Conservation (phyloP, 1,140 invertebrate species). For the Diabrotica virgifera region DNA sequence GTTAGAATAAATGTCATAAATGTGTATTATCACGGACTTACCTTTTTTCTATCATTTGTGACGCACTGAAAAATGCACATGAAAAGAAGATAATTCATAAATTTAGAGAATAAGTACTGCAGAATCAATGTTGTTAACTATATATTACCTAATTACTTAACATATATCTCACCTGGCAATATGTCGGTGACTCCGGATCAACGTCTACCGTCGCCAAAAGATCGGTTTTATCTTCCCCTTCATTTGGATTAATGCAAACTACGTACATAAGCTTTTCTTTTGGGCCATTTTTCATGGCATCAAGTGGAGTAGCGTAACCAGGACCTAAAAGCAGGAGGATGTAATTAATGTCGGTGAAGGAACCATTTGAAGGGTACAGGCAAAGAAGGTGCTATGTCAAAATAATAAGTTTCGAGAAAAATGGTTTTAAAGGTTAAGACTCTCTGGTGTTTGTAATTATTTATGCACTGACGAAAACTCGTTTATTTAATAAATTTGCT, state of each 20-base stretch:
- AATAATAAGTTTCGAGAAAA: too few relatives aligned
- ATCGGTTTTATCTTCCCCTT: slow-evolving; percentile 67
- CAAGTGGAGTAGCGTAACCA: slow-evolving; percentile 73
- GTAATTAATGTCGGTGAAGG: too few relatives aligned
- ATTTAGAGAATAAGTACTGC: background rate
- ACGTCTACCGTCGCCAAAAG: slow-evolving; percentile 90
- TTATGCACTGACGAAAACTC: too few relatives aligned
- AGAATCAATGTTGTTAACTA: background rate
- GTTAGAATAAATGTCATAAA: too few relatives aligned
- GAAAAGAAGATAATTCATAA: slow-evolving; percentile 11
- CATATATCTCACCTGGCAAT: slow-evolving; percentile 65
- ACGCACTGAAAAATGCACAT: too few relatives aligned
- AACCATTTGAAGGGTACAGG: too few relatives aligned
- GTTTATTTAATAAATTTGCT: too few relatives aligned
- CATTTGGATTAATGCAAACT: slow-evolving; percentile 75
- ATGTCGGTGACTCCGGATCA: slow-evolving; percentile 82
- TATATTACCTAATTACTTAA: background rate
- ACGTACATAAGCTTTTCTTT: slow-evolving; percentile 85
- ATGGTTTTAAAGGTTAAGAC: too few relatives aligned
- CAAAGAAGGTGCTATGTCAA: too few relatives aligned
- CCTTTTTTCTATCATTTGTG: too few relatives aligned
- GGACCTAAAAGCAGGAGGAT: slow-evolving; percentile 55
- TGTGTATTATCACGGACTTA: too few relatives aligned
- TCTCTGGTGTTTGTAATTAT: too few relatives aligned
- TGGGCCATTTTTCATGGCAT: slow-evolving; percentile 76